Evolutionary conservation across 2,888 invertebrate species (phyloP), one percentile per base, ranked within the genome.

Genomic region (Leptinotarsa rubiginosa): DNA sequence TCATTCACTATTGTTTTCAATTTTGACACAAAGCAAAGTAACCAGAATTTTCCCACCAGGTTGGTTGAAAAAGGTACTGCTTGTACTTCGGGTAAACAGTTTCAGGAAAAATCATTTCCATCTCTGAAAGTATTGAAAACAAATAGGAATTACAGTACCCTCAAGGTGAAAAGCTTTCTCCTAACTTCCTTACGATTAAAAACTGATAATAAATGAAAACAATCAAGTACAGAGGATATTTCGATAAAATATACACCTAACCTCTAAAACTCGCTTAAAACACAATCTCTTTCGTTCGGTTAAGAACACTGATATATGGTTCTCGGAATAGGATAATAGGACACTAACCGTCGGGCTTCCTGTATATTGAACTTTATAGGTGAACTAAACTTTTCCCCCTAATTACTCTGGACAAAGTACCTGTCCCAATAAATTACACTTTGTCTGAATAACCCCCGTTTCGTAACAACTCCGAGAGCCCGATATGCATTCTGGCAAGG

Each of bases 281-380:
- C 20, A 20, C 41, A 10, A 10, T 41, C 56, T 22, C 22, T 1
- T 20, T 12, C 41, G n/a, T 62, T 62, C 31, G 31, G 62, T 41
- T 62, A 10, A 62, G n/a, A 10, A 15, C 31, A 16, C 2, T 31
- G 20, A 56, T 22, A 20, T 56, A 56, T 62, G 62, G 31, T 41
- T 31, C 16, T 10, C 62, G 62, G 62, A 41, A 25, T 7, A n/a
- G 62, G 16, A 62, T 62, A 62, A 31, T 62, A 25, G 10, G 25
- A n/a, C 62, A 62, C 41, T 62, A n/a, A 62, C 62, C 62, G 56
- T 15, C 20, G 16, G 62, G 62, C 62, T 62, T 62, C 62, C 62
- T 62, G 62, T 62, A 62, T 31, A 62, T 62, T 62, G 62, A 62
- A 62, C 62, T 62, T 62, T 62, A 62, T 41, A 62, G 62, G 62